Percentiles rank a stretch among this genome's conserved stretches.
Evolutionary conservation across 2,888 invertebrate species (phyloP).

Genomic region (Acrobasis suavella): DNA sequence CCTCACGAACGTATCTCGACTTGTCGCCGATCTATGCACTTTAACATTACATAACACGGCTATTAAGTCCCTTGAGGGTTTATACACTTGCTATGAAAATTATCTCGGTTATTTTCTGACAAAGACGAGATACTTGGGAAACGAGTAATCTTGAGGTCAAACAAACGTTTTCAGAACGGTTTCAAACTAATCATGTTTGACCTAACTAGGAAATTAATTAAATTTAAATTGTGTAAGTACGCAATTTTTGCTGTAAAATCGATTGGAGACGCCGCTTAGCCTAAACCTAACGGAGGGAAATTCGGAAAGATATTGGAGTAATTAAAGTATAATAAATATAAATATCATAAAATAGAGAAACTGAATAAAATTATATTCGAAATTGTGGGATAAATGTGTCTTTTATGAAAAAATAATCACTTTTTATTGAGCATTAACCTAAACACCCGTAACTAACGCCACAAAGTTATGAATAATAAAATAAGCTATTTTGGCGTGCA

Average conservation of each 20-base stretch:
- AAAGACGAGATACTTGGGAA: background rate
- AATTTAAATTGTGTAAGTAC: too few species aligned
- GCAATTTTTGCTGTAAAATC: too few species aligned
- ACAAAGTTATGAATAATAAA: slow-evolving; percentile 40
- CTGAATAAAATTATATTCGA: too few species aligned
- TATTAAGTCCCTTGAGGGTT: slow-evolving; percentile 23
- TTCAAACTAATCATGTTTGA: too few species aligned
- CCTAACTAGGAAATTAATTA: too few species aligned
- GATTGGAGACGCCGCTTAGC: too few species aligned
- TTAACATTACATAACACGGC: slow-evolving; percentile 23
- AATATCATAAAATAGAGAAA: too few species aligned
- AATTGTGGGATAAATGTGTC: background rate
- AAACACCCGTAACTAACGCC: slow-evolving; percentile 21
- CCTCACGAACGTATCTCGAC: slow-evolving; percentile 41
- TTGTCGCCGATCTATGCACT: slow-evolving; percentile 31
- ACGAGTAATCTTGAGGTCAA: background rate
- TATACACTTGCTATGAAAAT: background rate
- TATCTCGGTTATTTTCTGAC: background rate
- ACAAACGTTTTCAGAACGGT: background rate
- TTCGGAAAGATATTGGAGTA: too few species aligned
- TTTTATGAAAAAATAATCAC: background rate
- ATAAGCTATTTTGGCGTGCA: slow-evolving; percentile 47
- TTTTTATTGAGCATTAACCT: background rate
- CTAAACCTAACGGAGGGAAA: too few species aligned
- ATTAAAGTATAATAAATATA: too few species aligned